Evolutionary conservation across 1,140 invertebrate genomes (phyloP).

Genomic region (Eumeta japonica): DNA sequence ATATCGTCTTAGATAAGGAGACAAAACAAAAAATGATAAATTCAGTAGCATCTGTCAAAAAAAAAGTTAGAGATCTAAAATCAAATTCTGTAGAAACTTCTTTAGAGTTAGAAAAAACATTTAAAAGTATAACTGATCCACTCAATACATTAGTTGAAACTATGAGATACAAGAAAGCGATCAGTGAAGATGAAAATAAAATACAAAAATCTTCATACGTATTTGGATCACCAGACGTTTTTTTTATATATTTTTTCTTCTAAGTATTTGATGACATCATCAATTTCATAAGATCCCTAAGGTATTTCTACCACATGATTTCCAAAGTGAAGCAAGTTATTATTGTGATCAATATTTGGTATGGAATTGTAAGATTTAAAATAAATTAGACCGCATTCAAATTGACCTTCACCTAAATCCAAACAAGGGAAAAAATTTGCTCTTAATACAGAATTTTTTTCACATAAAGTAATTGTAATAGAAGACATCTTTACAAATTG

Average conservation of each 20-base stretch:
- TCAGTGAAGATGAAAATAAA: too few species aligned
- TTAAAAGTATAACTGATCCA: slow-evolving; percentile 8
- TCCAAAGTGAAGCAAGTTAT: slow-evolving; percentile 11
- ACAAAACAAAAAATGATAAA: too few species aligned
- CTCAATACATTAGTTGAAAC: slow-evolving; percentile 5
- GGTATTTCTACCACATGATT: slow-evolving; percentile 12
- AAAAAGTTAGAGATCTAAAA: background rate
- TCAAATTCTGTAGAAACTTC: background rate
- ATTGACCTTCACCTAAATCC: slow-evolving; percentile 9
- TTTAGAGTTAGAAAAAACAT: slow-evolving; percentile 1
- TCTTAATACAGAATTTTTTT: slow-evolving; percentile 6
- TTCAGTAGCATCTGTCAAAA: too few species aligned
- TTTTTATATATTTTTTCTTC: slow-evolving; percentile 9
- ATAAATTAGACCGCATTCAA: slow-evolving; percentile 11
- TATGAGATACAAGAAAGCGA: too few species aligned
- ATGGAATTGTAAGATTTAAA: slow-evolving; percentile 14
- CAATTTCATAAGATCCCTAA: slow-evolving; percentile 13
- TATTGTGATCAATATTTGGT: slow-evolving; percentile 13
- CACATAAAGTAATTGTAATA: slow-evolving; percentile 2
- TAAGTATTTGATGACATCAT: slow-evolving; percentile 14
- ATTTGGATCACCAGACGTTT: too few species aligned
- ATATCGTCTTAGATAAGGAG: too few species aligned
- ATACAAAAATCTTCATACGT: slow-evolving; percentile 4
- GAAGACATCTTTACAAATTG: slow-evolving; percentile 4
- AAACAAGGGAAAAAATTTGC: slow-evolving; percentile 14